phyloP scores from a whole-genome alignment of 1,140 invertebrate species.

The Littorina saxatilis region DNA sequence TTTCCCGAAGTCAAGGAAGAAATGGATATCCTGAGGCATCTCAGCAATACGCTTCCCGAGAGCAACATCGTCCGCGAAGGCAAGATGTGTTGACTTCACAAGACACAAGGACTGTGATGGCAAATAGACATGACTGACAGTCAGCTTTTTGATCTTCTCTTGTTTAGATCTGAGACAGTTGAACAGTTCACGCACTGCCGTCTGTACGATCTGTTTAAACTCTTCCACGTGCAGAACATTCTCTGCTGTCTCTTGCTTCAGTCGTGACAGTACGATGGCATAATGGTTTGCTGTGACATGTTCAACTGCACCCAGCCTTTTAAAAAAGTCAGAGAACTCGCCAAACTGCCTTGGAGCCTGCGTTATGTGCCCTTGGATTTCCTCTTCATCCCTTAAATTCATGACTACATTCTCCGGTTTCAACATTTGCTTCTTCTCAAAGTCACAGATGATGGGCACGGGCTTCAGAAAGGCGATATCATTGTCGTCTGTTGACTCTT shows the following conservation, averaged over 20 bases:
- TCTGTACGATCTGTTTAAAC: conserved; percentile 36
- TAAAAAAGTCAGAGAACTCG: conserved; percentile 53
- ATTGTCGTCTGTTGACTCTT: neutral
- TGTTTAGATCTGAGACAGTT: neutral
- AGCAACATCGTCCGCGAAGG: conserved; percentile 39
- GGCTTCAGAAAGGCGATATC: conserved; percentile 2
- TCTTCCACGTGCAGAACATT: conserved; percentile 53
- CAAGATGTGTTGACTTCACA: conserved; percentile 35
- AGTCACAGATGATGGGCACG: conserved; percentile 42
- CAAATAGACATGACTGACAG: conserved; percentile 47
- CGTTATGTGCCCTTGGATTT: conserved; percentile 54
- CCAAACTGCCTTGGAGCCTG: conserved; percentile 51
- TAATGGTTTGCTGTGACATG: conserved; percentile 45
- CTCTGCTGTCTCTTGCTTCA: conserved; percentile 35
- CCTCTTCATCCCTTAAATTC: conserved; percentile 46
- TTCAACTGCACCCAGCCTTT: conserved; percentile 48
- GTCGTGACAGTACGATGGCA: conserved; percentile 43
- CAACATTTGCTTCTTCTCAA: conserved; percentile 44
- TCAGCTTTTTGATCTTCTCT: neutral
- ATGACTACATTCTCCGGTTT: conserved; percentile 49
- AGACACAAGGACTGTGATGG: conserved; percentile 40
- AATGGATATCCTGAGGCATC: neutral
- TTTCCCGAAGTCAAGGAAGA: conserved; percentile 40
- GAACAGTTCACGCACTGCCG: conserved; percentile 52
- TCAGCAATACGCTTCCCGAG: conserved; percentile 27